Conservation (phyloP, 2,888 invertebrate genomes). For the Calameuta idolon region DNA sequence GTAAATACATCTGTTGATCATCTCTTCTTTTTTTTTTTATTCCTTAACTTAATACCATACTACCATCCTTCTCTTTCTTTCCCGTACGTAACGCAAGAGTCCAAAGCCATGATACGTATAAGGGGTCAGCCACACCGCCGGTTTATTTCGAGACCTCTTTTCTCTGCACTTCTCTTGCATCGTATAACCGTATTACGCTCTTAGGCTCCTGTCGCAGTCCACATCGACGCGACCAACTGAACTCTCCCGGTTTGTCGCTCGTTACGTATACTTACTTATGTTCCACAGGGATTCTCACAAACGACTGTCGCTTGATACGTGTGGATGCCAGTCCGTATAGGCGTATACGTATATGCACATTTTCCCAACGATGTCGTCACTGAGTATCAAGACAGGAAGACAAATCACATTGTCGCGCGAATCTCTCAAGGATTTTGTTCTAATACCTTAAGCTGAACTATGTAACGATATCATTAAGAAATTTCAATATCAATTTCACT, state of each 20-base stretch:
- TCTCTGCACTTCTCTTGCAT: not conserved
- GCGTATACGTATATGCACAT: not conserved
- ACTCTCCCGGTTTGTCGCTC: not conserved
- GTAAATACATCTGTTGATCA: not conserved
- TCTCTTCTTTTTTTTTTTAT: not conserved
- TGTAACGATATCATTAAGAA: not conserved
- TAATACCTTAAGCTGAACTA: not conserved
- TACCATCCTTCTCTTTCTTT: not conserved
- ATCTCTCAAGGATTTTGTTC: not conserved
- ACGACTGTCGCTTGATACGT: not conserved
- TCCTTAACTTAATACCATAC: not conserved
- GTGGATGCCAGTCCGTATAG: not conserved
- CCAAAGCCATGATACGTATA: conserved; percentile 11
- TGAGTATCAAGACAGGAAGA: not conserved
- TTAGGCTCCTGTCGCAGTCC: not conserved
- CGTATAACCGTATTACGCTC: not conserved
- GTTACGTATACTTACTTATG: not conserved
- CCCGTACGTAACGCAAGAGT: not conserved
- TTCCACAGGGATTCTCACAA: not conserved
- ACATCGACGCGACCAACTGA: not conserved
- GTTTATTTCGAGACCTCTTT: conserved; percentile 40
- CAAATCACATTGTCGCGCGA: not conserved
- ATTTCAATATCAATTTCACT: not conserved
- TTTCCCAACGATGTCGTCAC: not conserved
- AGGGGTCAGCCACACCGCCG: conserved; percentile 38